These are phyloP conservation scores for Brachyptera risi DNA, from an alignment of 2,888 invertebrate genomes.

Conservation along the genomic window DNA sequence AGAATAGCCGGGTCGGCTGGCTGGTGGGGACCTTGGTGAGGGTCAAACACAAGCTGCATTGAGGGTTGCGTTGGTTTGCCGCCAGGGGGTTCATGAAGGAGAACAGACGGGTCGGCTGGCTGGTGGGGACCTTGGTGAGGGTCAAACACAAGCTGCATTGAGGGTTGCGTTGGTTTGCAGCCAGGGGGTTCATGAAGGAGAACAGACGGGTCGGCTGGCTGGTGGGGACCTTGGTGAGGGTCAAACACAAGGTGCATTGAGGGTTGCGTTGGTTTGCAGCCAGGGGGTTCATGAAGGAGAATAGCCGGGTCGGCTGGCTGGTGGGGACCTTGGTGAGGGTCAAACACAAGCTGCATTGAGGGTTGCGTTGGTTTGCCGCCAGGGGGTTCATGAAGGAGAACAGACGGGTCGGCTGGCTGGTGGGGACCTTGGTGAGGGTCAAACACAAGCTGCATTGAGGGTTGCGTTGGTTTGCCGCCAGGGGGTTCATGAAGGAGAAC, in stretches of 20 bases:
- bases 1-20: background rate
- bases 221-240: background rate
- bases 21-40: background rate
- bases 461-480: constrained; percentile 92
- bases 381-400: background rate
- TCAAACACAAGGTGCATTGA: background rate
- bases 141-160: background rate
- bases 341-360: background rate
- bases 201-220: background rate
- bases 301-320: constrained; percentile 79
- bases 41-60: background rate
- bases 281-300: constrained; percentile 94
- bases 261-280: too few species aligned
- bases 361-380: background rate
- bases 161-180: background rate
- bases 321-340: constrained; percentile 69
- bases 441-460: background rate
- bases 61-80: background rate
- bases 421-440: background rate
- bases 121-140: background rate
- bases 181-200: background rate
- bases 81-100: background rate
- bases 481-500: background rate
- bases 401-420: background rate
- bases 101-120: background rate